Evolutionary conservation across 1,140 invertebrate species (phyloP), one percentile per base, ranked within the genome.

Genomic region (Heliconius nattereri): DNA sequence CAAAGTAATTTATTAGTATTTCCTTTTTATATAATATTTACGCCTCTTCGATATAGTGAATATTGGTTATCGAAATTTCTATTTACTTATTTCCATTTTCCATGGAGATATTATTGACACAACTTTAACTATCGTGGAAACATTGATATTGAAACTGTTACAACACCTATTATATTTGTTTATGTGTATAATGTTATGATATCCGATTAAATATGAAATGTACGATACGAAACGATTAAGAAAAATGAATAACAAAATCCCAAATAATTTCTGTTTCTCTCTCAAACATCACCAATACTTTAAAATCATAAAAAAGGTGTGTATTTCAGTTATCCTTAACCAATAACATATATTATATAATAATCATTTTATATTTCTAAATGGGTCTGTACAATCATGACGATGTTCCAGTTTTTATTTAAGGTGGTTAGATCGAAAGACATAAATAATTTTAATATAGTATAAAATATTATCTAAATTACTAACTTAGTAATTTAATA

Each of bases 41-140:
- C 16, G 49, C 49, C 6, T 52, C 49, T 52, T 52, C 6, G 49
- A 52, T 6, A 20, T 23, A 9, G 20, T 3, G n/a, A 23, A 23
- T 9, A 20, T 19, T 57, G n/a, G 7, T 57, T 45, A 57, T 11
- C 11, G n/a, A 26, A 5, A 60, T 60, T 60, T n/a, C 40, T 23
- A 9, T n/a, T 29, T 26, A 5, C 5, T 3, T 6, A 66, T 26
- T 16, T 29, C 8, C n/a, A 29, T 66, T 32, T 57, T 72, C 23
- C n/a, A 29, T 77, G 75, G 79, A 80, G 79, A 80, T 76, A 80
- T 80, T 80, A 80, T 80, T 76, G 79, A 76, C 57, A 80, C 75
- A 71, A 19, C 45, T 66, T 29, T 16, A 40, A 19, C 37, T 70
- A 76, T 70, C 5, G 13, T 60, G 54, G 74, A 76, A 60, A 76